Evolutionary conservation across 92 coral and sea anemone species (phyloP).

Genomic region (Phenganax stokvisi): DNA sequence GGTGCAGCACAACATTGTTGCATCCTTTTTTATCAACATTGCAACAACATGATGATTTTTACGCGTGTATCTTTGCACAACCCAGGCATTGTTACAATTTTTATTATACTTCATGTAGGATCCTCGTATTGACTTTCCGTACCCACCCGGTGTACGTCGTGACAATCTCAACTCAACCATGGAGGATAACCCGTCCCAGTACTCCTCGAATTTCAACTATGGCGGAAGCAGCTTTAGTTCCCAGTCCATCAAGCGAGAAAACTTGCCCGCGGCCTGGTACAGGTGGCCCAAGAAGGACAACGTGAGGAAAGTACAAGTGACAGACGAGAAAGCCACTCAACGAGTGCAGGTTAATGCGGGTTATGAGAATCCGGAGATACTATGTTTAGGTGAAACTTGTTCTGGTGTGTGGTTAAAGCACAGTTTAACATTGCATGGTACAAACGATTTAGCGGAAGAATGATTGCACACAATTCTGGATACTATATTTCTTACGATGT

Average conservation of each 20-base stretch:
- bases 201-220: conserved; percentile 47
- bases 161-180: conserved; percentile 50
- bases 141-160: conserved; percentile 97
- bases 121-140: conserved; percentile 77
- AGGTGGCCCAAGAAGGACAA: conserved; percentile 24
- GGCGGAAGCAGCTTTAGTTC: conserved; percentile 17
- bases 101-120: conserved; percentile 42
- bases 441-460: conserved; percentile 9
- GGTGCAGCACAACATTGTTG: too few relatives aligned
- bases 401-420: conserved; percentile 81
- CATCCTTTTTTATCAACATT: too few relatives aligned
- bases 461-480: background rate
- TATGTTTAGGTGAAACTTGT: conserved; percentile 73
- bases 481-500: too few relatives aligned
- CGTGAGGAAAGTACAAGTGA: conserved; percentile 87
- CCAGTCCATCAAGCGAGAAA: conserved; percentile 33
- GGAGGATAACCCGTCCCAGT: conserved; percentile 19
- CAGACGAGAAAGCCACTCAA: conserved; percentile 87
- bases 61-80: background rate
- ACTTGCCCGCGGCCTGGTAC: conserved; percentile 3
- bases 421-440: conserved; percentile 84
- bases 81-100: background rate
- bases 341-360: conserved; percentile 98
- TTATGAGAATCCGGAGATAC: conserved; percentile 91
- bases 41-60: too few relatives aligned